Evolutionary conservation across 2,113 vertebrate genomes (phyloP), one percentile per base, ranked within the genome.

Genomic region (Pseudopipra pipra): DNA sequence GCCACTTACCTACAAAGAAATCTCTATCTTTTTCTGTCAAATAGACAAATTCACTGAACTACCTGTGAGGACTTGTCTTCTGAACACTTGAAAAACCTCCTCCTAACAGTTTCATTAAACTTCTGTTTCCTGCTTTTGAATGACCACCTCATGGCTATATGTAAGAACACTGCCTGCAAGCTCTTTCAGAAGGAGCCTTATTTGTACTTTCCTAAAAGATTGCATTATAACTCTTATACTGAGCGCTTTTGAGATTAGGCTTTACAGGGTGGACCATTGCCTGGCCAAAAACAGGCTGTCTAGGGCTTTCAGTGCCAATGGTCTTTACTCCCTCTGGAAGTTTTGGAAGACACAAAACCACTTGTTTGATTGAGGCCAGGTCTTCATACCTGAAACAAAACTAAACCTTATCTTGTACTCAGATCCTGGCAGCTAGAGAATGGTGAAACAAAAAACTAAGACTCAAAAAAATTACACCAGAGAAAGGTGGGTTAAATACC

Each of bases 171-270:
- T 79, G 86, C 92, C 78, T 81, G 83, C 59, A 82, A 85, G 70
- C 46, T 84, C 68, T 65, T 68, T 30, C 43, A 15, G 49, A 65
- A 75, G 46, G 59, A 89, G 41, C 39, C 37, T 21, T 41, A 28
- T 52, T 58, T 13, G 4, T 54, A 19, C 27, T 52, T 44, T 51
- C n/a, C 21, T 47, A 35, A 31, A 87, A 79, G 82, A 68, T 54
- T 66, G 82, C 87, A 85, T 92, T 90, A 0, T 12, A 92, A 85
- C 90, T 96, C 49, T 75, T 25, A 85, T 65, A 93, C 90, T 93
- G 90, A 94, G 74, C 82, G 85, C 85, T 52, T 67, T 1, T 16
- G 66, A 68, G 56, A 25, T 47, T 0, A 74, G 66, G 21, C 47
- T 55, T 55, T 65, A 35, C 12, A 41, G 51, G 33, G 14, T 43